Base-by-base conservation (phyloP, 2,113 vertebrate species). In the Limnothrissa miodon region DNA sequence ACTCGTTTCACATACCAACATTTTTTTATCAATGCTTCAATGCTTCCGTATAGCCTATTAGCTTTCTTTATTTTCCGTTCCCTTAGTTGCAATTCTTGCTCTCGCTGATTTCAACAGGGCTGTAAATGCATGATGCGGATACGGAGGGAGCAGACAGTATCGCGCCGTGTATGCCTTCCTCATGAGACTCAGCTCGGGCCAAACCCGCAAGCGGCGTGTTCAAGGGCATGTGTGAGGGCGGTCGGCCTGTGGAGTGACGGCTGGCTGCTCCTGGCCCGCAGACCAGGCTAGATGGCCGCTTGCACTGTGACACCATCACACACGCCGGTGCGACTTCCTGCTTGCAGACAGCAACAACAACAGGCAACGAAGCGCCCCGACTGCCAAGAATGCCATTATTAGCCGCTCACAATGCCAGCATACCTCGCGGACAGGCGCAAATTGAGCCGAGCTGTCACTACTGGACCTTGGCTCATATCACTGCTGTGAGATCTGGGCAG, bases 351-450 rank as follows among this genome's bases (percentile, higher is more conserved):
- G 66, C 29, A 74, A 74, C 66, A 74, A 74, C 66, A 74, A 36
- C 66, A 36, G 66, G 36, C 66, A 74, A 74, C 36, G 29, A 36
- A 33, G 33, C 66, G 13, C 29, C 5, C 2, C 3, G 33, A 36
- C 66, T 39, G 66, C 66, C 66, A 74, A 74, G 33, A 74, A 36
- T 74, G 66, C 66, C 66, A 74, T 74, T 74, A 74, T 74, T 36
- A 74, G 66, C 66, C 10, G 9, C 66, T 33, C 66, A 74, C 66
- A 74, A 74, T 74, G 66, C 66, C 33, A 36, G 66, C 66, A 74
- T 74, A 74, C 66, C 29, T 74, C 66, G 4, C 66, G 11, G 29
- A 74, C 66, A 74, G 66, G 66, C 29, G 66, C 66, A 33, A 74
- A 74, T 74, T 74, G 66, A 74, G 29, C 33, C 4, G 62, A 70